These are phyloP conservation scores for Hemaris fuciformis DNA, from an alignment of 2,888 invertebrate species.

Conservation along the genomic window DNA sequence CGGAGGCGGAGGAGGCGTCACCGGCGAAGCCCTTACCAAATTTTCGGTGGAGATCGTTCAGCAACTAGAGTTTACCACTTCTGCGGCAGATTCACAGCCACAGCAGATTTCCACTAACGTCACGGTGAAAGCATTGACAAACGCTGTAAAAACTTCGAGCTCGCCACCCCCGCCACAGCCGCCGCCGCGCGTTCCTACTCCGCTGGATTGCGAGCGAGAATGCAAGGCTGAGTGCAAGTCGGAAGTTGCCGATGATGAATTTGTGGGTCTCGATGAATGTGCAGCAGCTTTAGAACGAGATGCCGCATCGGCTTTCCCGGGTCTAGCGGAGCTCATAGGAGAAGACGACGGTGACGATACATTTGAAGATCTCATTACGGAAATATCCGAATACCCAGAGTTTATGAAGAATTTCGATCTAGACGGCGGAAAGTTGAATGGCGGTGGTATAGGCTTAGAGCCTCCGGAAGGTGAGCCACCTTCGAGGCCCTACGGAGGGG, in stretches of 20 bases:
- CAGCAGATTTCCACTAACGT: conserved; percentile 96
- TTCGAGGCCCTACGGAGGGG: conserved; percentile 75
- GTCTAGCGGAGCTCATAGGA: conserved; percentile 90
- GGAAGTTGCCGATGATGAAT: conserved; percentile 90
- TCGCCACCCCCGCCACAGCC: conserved; percentile 70
- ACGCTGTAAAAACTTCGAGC: conserved; percentile 72
- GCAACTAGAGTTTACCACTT: conserved; percentile 93
- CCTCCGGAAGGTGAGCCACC: conserved; percentile 73
- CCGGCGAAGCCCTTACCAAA: conserved; percentile 83
- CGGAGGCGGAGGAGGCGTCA: conserved; percentile 63
- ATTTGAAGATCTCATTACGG: conserved; percentile 93
- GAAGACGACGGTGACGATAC: conserved; percentile 92
- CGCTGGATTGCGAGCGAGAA: conserved; percentile 91
- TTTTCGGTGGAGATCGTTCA: conserved; percentile 97
- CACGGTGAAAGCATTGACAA: conserved; percentile 87
- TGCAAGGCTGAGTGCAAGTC: conserved; percentile 90
- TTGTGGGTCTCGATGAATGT: conserved; percentile 92
- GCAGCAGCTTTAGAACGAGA: conserved; percentile 93
- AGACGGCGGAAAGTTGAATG: conserved; percentile 65
- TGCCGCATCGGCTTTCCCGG: conserved; percentile 88
- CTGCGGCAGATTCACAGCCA: conserved; percentile 92
- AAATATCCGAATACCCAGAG: conserved; percentile 91
- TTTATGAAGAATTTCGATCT: conserved; percentile 91
- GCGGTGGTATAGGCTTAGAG: conserved; percentile 57
- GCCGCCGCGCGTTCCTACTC: conserved; percentile 86